phyloP scores from a whole-genome alignment of 2,113 vertebrate genomes.

The Sclerurus mexicanus region DNA sequence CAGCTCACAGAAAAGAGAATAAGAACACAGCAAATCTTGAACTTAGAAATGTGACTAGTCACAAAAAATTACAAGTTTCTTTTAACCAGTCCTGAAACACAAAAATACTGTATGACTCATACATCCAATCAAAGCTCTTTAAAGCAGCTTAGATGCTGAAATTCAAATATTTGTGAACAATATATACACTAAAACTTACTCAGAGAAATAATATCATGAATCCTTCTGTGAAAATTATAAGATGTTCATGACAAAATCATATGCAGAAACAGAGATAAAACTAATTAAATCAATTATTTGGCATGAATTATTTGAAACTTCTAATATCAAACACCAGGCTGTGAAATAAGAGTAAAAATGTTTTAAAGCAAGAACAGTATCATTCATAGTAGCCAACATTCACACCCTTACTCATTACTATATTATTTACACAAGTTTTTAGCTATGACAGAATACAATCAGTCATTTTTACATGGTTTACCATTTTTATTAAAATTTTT shows the following conservation, averaged over 20 bases:
- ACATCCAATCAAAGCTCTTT: conserved; percentile 16
- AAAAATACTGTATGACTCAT: conserved; percentile 20
- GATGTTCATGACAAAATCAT: conserved; percentile 1
- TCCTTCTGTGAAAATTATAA: not conserved
- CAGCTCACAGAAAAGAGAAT: not conserved
- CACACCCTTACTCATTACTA: not conserved
- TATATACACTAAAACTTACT: not conserved
- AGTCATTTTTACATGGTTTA: not conserved
- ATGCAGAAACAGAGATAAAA: conserved; percentile 18
- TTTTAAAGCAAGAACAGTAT: not conserved
- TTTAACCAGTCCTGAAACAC: not conserved
- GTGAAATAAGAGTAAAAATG: not conserved
- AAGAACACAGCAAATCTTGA: not conserved
- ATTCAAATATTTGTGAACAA: conserved; percentile 33
- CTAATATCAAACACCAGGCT: not conserved
- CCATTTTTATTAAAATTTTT: conserved; percentile 17
- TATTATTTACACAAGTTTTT: not conserved
- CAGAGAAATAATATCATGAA: conserved; percentile 17
- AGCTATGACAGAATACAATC: not conserved
- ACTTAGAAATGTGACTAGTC: not conserved
- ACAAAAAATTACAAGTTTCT: not conserved
- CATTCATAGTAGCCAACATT: not conserved
- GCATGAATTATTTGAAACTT: not conserved
- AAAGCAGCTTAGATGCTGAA: conserved; percentile 12
- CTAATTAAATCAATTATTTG: not conserved